Conservation (phyloP, 2,888 invertebrate genomes). For the Sinopyrophorus schimmeli region DNA sequence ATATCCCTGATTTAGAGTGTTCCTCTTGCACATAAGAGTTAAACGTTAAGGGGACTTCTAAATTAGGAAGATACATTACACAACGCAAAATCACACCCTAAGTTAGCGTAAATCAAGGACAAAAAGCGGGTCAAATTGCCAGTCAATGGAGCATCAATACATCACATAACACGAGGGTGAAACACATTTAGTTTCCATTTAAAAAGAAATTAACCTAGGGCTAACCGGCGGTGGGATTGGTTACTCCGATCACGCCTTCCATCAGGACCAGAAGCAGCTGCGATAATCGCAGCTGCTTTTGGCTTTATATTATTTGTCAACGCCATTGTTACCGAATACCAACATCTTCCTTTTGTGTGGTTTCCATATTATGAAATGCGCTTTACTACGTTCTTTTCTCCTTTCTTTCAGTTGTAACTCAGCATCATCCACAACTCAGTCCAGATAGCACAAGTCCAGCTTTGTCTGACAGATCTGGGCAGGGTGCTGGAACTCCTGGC, state of each 20-base stretch:
- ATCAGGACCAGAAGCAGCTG: slow-evolving; percentile 33
- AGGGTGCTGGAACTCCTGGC: slow-evolving; percentile 43
- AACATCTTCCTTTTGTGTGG: slow-evolving; percentile 24
- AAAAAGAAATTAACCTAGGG: slow-evolving; percentile 29
- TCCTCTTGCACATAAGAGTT: no score
- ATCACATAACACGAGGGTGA: slow-evolving; percentile 30
- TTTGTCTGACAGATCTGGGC: slow-evolving; percentile 71
- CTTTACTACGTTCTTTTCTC: no score
- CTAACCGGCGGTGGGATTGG: slow-evolving; percentile 34
- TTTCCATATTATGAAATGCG: no score
- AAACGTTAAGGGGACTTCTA: no score
- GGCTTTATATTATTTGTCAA: slow-evolving; percentile 29
- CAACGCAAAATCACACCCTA: no score
- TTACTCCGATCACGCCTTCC: slow-evolving; percentile 35
- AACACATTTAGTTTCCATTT: slow-evolving; percentile 25
- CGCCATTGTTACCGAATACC: slow-evolving; percentile 28
- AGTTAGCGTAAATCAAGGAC: slow-evolving; percentile 10
- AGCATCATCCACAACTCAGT: slow-evolving; percentile 67
- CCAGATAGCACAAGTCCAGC: slow-evolving; percentile 87
- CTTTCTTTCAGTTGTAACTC: slow-evolving; percentile 28
- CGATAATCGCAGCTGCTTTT: slow-evolving; percentile 23
- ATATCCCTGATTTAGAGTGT: no score
- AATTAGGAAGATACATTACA: no score
- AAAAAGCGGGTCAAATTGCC: slow-evolving; percentile 27
- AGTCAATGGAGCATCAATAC: slow-evolving; percentile 30